Evolutionary conservation across 2,888 invertebrate species (phyloP), one percentile per base, ranked within the genome.

Genomic region (Lomographa bimaculata): DNA sequence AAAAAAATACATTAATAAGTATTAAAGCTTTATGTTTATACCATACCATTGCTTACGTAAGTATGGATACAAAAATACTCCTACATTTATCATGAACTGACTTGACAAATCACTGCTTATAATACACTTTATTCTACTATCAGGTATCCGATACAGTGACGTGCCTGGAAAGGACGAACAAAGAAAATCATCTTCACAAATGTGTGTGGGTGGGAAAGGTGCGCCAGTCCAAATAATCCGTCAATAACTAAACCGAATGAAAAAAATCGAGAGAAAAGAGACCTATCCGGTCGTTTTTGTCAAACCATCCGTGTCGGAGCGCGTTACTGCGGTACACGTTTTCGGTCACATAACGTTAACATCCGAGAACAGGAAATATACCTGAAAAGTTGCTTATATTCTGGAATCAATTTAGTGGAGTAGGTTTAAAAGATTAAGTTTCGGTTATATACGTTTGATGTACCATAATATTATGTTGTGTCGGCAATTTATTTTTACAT

Each of bases 331-430:
- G 39, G 17, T 54, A 47, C 38, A 46, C 40, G 34, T 62, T 46
- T 38, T 50, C 44, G 46, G 54, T 57, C 59, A 59, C 48, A 54
- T 59, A 40, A 46, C 38, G 50, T 61, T 62, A 55, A 43, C 54
- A 42, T 58, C 49, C 17, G n/a, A 30, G 8, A 36, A 34, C 41
- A 27, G 38, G 36, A 46, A 54, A 55, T 54, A 44, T 42, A 25
- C 37, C 33, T 43, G 45, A 40, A n/a, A n/a, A n/a, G 50, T 48
- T 56, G 46, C 48, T n/a, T 34, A 50, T 41, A 49, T 51, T 57
- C 50, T 36, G 51, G 39, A 9, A 17, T 60, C 60, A 64, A 64
- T 66, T 50, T 57, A 48, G 37, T 49, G 32, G 34, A 64, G 56
- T 57, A 55, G 54, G 35, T 38, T 44, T 14, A 24, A 12, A 38